These are phyloP conservation scores for Silurus glanis DNA, from an alignment of 2,113 vertebrate species.

Conservation along the genomic window DNA sequence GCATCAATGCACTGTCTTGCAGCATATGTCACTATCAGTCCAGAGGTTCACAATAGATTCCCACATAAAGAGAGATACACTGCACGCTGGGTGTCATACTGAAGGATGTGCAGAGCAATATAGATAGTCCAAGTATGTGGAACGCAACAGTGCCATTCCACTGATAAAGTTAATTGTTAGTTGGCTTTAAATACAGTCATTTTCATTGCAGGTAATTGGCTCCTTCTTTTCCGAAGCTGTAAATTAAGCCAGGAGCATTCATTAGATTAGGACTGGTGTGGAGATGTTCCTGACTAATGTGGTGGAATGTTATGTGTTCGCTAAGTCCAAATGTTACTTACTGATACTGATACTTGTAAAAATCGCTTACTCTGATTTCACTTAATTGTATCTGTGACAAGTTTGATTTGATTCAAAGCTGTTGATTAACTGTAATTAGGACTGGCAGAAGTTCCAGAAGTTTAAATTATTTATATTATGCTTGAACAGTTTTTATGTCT, in stretches of 20 bases:
- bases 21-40: conserved; percentile 14
- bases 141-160: not conserved
- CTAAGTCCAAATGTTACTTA: conserved; percentile 9
- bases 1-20: not conserved
- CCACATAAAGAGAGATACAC: conserved; percentile 26
- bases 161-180: conserved; percentile 44
- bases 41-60: conserved; percentile 7
- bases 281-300: conserved; percentile 1
- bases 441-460: not conserved
- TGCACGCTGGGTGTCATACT: not conserved
- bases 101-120: conserved; percentile 5
- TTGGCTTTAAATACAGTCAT: conserved; percentile 40
- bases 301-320: not conserved
- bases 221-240: conserved; percentile 13
- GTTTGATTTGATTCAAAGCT: not conserved
- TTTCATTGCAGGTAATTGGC: conserved; percentile 33
- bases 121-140: not conserved
- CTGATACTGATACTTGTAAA: not conserved
- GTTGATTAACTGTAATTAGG: not conserved
- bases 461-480: not conserved
- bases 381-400: not conserved
- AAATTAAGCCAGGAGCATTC: conserved; percentile 29
- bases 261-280: conserved; percentile 18
- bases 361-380: not conserved
- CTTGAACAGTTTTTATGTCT: not conserved